Percentiles rank a stretch among this genome's conserved stretches.
phyloP scores from a whole-genome alignment of 2,888 invertebrate species.

The Patella pellucida region DNA sequence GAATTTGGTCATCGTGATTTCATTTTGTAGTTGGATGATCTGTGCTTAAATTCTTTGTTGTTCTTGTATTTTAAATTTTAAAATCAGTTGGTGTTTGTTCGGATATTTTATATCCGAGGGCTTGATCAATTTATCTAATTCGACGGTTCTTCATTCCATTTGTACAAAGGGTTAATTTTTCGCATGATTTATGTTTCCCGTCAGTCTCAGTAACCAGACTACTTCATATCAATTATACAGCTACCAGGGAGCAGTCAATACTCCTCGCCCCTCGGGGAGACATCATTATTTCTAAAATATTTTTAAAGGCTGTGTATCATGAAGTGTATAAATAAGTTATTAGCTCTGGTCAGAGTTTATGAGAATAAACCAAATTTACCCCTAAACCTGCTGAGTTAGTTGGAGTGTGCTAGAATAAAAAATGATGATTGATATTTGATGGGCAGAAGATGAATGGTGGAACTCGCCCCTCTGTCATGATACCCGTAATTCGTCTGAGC shows the following conservation, averaged over 20 bases:
- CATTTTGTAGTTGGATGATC: too few relatives aligned
- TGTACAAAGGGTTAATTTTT: too few relatives aligned
- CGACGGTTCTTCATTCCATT: too few relatives aligned
- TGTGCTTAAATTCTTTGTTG: too few relatives aligned
- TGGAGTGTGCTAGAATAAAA: background rate
- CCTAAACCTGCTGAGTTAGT: background rate
- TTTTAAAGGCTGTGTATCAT: constrained; percentile 7
- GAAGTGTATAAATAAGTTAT: constrained; percentile 9
- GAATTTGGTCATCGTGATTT: too few relatives aligned
- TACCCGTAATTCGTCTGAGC: too few relatives aligned
- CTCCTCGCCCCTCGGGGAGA: background rate
- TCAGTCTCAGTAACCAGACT: background rate
- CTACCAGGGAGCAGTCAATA: constrained; percentile 7
- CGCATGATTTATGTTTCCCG: background rate
- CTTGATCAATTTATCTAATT: too few relatives aligned
- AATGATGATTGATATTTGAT: constrained; percentile 7
- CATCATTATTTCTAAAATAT: constrained; percentile 2
- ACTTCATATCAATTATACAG: constrained; percentile 5
- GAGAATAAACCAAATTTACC: constrained; percentile 9
- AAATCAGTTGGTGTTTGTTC: too few relatives aligned
- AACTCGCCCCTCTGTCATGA: too few relatives aligned
- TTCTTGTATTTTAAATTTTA: too few relatives aligned
- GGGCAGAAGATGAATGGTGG: background rate
- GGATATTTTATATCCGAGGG: too few relatives aligned
- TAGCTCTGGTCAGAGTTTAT: constrained; percentile 9